These are phyloP conservation scores for Brachionus calyciflorus DNA, from an alignment of 1,140 invertebrate genomes.

Conservation along the genomic window DNA sequence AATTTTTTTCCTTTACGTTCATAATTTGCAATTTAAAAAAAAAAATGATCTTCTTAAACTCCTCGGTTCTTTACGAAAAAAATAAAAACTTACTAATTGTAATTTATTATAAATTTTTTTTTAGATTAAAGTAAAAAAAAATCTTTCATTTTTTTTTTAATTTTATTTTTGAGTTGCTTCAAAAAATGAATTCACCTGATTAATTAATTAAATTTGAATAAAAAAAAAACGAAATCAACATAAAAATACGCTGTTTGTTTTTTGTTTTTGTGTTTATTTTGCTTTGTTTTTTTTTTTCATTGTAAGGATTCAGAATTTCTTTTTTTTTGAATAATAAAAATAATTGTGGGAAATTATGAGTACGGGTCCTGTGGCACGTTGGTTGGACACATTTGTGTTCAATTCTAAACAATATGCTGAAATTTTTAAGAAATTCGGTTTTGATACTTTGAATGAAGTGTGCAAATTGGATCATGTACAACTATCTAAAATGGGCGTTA, in stretches of 20 bases:
- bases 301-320: no score
- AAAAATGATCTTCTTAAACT: slow-evolving; percentile 36
- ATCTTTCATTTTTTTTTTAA: neutral
- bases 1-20: slow-evolving; percentile 41
- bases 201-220: neutral
- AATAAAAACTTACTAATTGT: slow-evolving; percentile 38
- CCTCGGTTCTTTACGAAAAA: neutral
- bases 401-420: slow-evolving; percentile 42
- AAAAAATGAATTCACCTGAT: slow-evolving; percentile 42
- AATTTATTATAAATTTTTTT: slow-evolving; percentile 33
- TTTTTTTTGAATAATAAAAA: no score
- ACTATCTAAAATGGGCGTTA: slow-evolving; percentile 31
- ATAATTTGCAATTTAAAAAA: slow-evolving; percentile 34
- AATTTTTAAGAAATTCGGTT: slow-evolving; percentile 41
- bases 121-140: neutral
- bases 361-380: slow-evolving; percentile 18
- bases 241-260: neutral
- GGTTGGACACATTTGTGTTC: slow-evolving; percentile 42
- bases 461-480: slow-evolving; percentile 36
- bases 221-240: neutral
- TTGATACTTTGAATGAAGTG: slow-evolving; percentile 39
- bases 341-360: neutral
- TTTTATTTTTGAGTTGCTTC: neutral
- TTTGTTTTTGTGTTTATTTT: neutral
- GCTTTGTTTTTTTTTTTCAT: neutral